Evolutionary conservation across 2,888 invertebrate genomes (phyloP), one percentile per base, ranked within the genome.

Genomic region (Xiphydria camelus): DNA sequence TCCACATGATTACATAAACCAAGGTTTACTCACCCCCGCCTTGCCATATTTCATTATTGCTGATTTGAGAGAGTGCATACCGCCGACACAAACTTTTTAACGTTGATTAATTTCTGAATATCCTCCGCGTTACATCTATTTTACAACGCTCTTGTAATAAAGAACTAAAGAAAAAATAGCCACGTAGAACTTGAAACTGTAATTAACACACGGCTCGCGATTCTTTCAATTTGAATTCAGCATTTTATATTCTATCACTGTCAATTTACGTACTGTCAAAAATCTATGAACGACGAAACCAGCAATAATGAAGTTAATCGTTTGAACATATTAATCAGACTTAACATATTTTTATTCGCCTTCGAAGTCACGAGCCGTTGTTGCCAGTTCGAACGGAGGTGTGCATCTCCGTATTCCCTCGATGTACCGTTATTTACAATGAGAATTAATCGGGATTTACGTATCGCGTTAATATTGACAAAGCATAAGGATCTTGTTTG

Each of bases 1-100:
- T 59, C 61, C 57, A 62, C 63, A 64, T 64, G 64, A 62, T 68
- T 64, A 64, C 55, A 62, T 62, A 64, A 67, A 62, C 59, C 60
- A 62, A 59, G 50, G 54, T 54, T 59, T 59, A 53, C 54, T 54
- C 51, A 58, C 55, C 57, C 56, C 59, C 62, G 62, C 60, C 61
- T 68, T 62, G 58, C 59, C 55, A 63, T 61, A 60, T 63, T 66
- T 59, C 55, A 62, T 55, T 61, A 57, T 57, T 59, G 54, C 59
- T 58, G 57, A 61, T 60, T 62, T 61, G 43, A 61, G 54, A 23
- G 47, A n/a, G n/a, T n/a, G n/a, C n/a, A n/a, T n/a, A n/a, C n/a
- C n/a, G n/a, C n/a, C n/a, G n/a, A n/a, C n/a, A n/a, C n/a, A n/a
- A n/a, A n/a, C n/a, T n/a, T n/a, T n/a, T n/a, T n/a, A n/a, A n/a